Conservation (phyloP, 1,140 invertebrate genomes). For the Papilio helenus region DNA sequence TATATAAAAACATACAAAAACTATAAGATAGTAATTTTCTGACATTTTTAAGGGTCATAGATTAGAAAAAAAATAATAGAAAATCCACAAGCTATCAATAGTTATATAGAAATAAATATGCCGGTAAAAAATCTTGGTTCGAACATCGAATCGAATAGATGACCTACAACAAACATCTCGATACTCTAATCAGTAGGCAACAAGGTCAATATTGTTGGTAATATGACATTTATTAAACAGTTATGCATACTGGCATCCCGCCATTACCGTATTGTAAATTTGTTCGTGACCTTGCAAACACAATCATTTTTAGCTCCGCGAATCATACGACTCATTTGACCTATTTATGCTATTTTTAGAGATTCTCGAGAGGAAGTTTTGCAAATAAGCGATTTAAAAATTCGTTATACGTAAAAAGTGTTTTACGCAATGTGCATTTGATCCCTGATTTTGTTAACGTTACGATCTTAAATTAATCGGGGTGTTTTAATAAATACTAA, state of each 20-base stretch:
- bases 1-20: too few relatives aligned
- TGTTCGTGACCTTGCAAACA: conserved; percentile 33
- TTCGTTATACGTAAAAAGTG: background rate
- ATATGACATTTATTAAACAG: conserved; percentile 29
- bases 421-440: background rate
- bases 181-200: background rate
- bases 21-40: too few relatives aligned
- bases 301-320: conserved; percentile 31
- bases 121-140: background rate
- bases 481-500: too few relatives aligned
- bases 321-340: conserved; percentile 34
- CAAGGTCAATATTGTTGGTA: background rate
- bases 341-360: conserved; percentile 34
- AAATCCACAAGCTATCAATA: too few relatives aligned
- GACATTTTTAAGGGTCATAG: too few relatives aligned
- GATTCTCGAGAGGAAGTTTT: conserved; percentile 7
- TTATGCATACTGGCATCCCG: conserved; percentile 16
- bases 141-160: background rate
- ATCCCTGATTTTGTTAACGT: background rate
- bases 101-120: background rate
- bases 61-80: too few relatives aligned
- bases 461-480: too few relatives aligned
- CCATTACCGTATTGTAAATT: conserved; percentile 37
- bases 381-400: background rate
- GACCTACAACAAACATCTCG: background rate